Percentiles rank a stretch among this genome's conserved stretches.
These are phyloP conservation scores for Trichoplusia ni DNA, from an alignment of 1,140 invertebrate species.

Conservation along the genomic window DNA sequence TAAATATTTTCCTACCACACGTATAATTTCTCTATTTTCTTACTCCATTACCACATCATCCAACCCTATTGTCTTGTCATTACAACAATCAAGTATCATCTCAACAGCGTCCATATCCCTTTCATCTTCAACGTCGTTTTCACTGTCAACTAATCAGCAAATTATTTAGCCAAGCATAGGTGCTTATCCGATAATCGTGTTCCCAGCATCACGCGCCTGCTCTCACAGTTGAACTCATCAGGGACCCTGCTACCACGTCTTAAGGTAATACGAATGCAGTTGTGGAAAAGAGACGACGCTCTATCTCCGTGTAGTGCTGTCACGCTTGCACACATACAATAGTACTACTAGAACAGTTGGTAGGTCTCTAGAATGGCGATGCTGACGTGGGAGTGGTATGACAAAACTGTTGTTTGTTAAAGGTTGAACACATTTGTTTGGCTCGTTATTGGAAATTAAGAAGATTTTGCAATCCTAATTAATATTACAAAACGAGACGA, in stretches of 20 bases:
- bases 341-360: too few relatives aligned
- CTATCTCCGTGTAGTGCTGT: too few relatives aligned
- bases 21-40: not conserved
- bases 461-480: not conserved
- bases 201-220: not conserved
- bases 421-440: not conserved
- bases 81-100: too few relatives aligned
- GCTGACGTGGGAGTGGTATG: not conserved
- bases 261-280: too few relatives aligned
- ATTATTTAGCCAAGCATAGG: not conserved
- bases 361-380: not conserved
- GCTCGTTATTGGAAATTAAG: not conserved
- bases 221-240: not conserved
- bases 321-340: too few relatives aligned
- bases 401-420: constrained; percentile 9
- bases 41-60: too few relatives aligned
- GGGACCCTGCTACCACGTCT: too few relatives aligned
- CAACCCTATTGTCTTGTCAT: too few relatives aligned
- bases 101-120: not conserved
- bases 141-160: not conserved
- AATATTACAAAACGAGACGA: not conserved
- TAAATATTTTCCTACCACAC: too few relatives aligned
- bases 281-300: too few relatives aligned
- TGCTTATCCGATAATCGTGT: constrained; percentile 2
- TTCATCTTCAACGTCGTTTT: not conserved